These are phyloP conservation scores for Clarias fuscus DNA, from an alignment of 2,797 vertebrate species.

Conservation along the genomic window DNA sequence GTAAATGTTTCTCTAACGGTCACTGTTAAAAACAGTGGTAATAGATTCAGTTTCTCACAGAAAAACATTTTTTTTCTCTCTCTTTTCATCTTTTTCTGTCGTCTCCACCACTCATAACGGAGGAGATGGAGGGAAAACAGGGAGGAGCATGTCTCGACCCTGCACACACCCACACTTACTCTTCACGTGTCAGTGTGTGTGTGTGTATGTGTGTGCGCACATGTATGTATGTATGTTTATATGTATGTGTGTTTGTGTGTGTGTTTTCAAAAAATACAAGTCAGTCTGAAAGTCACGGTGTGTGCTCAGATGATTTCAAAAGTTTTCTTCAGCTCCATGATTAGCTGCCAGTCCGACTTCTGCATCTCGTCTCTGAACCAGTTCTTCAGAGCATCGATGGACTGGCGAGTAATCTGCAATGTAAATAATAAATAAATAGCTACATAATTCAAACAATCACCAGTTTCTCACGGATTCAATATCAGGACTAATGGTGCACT, in stretches of 20 bases:
- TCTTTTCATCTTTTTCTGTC: slow-evolving; percentile 64
- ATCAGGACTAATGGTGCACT: not conserved
- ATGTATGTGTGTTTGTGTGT: slow-evolving; percentile 27
- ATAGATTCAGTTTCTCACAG: slow-evolving; percentile 94
- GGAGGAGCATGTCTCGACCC: slow-evolving; percentile 33
- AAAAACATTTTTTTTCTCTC: slow-evolving; percentile 82
- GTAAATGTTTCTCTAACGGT: slow-evolving; percentile 70
- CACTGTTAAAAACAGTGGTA: slow-evolving; percentile 98
- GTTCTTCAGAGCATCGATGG: slow-evolving; percentile 96
- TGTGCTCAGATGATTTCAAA: slow-evolving; percentile 94
- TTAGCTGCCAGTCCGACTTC: slow-evolving; percentile 97
- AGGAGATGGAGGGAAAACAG: slow-evolving; percentile 41
- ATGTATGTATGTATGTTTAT: slow-evolving; percentile 41
- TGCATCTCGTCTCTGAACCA: slow-evolving; percentile 99
- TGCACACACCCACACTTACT: slow-evolving; percentile 36
- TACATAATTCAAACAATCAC: too few relatives aligned
- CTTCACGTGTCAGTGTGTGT: slow-evolving; percentile 36
- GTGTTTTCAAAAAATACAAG: slow-evolving; percentile 29
- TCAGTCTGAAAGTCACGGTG: slow-evolving; percentile 37
- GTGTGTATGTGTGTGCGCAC: slow-evolving; percentile 36
- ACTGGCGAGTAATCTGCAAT: slow-evolving; percentile 91
- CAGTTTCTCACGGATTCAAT: not conserved
- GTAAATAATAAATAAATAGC: not conserved
- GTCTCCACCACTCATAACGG: slow-evolving; percentile 49
- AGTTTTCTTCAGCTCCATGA: slow-evolving; percentile 98